A percentile compares a stretch with the other conserved stretches of the same genome.
Conservation (phyloP, 2,888 invertebrate species). For the Tachina lurida region DNA sequence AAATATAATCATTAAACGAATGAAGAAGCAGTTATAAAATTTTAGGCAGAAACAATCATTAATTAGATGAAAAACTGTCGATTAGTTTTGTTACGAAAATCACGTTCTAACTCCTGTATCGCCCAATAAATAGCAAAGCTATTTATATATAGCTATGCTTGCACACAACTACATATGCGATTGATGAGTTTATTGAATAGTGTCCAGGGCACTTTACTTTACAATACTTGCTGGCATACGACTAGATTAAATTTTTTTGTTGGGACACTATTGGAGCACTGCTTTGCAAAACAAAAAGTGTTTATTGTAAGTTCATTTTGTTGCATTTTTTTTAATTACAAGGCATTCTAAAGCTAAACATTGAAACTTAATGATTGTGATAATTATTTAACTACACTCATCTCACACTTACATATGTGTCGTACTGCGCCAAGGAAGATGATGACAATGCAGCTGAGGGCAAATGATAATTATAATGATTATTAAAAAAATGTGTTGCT, state of each 20-base stretch:
- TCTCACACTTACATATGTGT: conserved; percentile 24
- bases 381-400: conserved; percentile 65
- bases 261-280: background rate
- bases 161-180: too few species aligned
- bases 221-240: too few species aligned
- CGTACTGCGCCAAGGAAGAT: conserved; percentile 3
- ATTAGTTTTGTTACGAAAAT: too few species aligned
- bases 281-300: background rate
- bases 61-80: too few species aligned
- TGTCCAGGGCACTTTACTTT: too few species aligned
- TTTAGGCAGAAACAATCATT: too few species aligned
- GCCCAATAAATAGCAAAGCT: too few species aligned
- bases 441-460: conserved; percentile 29
- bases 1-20: too few species aligned
- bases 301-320: background rate
- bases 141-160: too few species aligned
- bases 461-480: conserved; percentile 38
- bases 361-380: conserved; percentile 38
- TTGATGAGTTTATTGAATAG: too few species aligned
- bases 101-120: too few species aligned
- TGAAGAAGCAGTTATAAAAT: too few species aligned
- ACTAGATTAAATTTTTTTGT: background rate
- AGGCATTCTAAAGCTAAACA: background rate
- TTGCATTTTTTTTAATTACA: background rate
- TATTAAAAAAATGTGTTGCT: conserved; percentile 61